Evolutionary conservation across 2,888 invertebrate genomes (phyloP).

Genomic region (Ophion ventricosus): DNA sequence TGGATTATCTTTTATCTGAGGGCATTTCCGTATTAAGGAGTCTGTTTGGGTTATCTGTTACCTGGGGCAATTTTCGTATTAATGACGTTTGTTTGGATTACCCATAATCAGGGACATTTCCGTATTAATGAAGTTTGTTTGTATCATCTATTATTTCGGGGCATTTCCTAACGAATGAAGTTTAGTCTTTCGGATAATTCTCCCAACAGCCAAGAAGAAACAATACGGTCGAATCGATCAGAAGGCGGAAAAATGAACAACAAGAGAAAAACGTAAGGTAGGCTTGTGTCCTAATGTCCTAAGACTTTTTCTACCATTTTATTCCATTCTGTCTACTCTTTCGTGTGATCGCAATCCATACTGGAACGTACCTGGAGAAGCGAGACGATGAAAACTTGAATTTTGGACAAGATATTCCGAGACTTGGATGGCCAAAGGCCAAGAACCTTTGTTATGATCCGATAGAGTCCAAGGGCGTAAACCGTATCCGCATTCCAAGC

Average conservation of each 20-base stretch:
- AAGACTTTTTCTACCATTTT: background rate
- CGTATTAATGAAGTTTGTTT: too few relatives aligned
- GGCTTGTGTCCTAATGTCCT: background rate
- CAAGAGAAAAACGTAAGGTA: background rate
- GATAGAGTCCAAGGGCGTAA: conserved; percentile 39
- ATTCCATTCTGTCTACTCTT: background rate
- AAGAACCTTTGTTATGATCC: conserved; percentile 14
- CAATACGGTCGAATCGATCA: background rate
- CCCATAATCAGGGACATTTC: background rate
- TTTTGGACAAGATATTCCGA: conserved; percentile 37
- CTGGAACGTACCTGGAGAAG: background rate
- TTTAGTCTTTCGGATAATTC: background rate
- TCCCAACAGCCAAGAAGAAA: background rate
- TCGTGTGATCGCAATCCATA: background rate
- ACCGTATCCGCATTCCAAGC: conserved; percentile 35
- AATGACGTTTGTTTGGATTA: too few relatives aligned
- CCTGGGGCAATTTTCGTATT: too few relatives aligned
- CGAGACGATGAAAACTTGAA: conserved; percentile 21
- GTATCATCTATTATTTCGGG: too few relatives aligned
- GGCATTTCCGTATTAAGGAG: too few relatives aligned
- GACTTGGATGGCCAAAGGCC: conserved; percentile 44
- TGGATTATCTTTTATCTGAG: too few relatives aligned
- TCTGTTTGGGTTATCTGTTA: too few relatives aligned
- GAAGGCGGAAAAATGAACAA: background rate
- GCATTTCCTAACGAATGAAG: too few relatives aligned